phyloP scores from a whole-genome alignment of 2,888 invertebrate genomes.

The Parapristionchus giblindavisi region DNA sequence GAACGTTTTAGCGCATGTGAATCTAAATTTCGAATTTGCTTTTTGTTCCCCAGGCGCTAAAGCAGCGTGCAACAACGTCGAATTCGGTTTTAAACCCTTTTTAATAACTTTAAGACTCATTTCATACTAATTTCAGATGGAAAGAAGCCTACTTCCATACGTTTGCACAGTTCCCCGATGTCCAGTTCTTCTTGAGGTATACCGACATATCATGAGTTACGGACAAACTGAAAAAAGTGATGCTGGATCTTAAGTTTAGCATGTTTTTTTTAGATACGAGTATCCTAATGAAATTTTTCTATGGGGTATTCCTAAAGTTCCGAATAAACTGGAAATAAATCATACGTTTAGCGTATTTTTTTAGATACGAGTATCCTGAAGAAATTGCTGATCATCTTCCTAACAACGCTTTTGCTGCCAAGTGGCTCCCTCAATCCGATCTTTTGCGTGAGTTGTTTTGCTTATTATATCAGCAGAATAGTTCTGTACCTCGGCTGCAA shows the following conservation, averaged over 20 bases:
- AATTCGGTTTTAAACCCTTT: neutral
- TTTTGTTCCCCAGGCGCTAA: neutral
- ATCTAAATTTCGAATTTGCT: neutral
- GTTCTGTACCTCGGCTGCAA: neutral
- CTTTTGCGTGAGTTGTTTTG: slow-evolving; percentile 44
- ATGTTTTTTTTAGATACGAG: neutral
- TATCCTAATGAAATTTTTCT: neutral
- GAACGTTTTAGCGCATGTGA: too few relatives aligned
- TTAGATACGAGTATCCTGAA: slow-evolving; percentile 15
- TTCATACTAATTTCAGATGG: slow-evolving; percentile 14
- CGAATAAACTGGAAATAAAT: neutral
- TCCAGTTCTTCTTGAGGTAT: slow-evolving; percentile 55
- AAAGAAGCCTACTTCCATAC: slow-evolving; percentile 47
- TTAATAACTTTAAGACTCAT: too few relatives aligned
- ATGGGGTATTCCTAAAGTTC: too few relatives aligned
- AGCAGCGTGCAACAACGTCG: neutral
- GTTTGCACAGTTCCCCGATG: slow-evolving; percentile 48
- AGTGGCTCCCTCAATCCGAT: slow-evolving; percentile 61
- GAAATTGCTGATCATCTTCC: slow-evolving; percentile 34
- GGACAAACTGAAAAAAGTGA: neutral
- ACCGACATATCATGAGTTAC: neutral
- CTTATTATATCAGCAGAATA: too few relatives aligned
- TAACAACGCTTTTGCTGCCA: slow-evolving; percentile 52
- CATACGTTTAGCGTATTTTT: neutral
- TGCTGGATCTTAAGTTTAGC: neutral